These are phyloP conservation scores for Australoheros facetus DNA, from an alignment of 2,797 vertebrate species.

Conservation along the genomic window DNA sequence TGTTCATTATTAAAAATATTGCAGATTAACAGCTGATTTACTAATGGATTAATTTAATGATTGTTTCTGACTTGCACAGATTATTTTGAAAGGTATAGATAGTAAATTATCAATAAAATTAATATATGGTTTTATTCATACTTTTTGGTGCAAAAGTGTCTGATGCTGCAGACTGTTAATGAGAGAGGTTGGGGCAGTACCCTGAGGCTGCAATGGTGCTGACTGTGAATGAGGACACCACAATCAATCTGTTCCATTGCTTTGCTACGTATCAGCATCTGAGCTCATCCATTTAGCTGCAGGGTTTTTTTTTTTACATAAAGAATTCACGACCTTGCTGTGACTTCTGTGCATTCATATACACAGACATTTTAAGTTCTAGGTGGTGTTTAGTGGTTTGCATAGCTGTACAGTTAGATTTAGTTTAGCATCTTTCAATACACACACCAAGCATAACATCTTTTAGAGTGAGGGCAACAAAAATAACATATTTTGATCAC, in stretches of 20 bases:
- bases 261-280: slow-evolving; percentile 24
- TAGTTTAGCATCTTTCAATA: not conserved
- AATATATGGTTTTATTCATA: not conserved
- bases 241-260: slow-evolving; percentile 54
- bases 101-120: not conserved
- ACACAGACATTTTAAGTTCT: not conserved
- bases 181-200: slow-evolving; percentile 11
- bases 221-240: slow-evolving; percentile 49
- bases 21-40: slow-evolving; percentile 1
- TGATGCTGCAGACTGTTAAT: slow-evolving; percentile 29
- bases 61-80: not conserved
- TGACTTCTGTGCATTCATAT: not conserved
- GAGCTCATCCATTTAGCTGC: slow-evolving; percentile 4
- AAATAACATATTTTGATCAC: no score
- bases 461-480: no score
- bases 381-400: not conserved
- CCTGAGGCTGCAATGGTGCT: slow-evolving; percentile 38
- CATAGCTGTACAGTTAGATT: not conserved
- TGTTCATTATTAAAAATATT: not conserved
- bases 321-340: not conserved
- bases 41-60: not conserved
- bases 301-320: not conserved
- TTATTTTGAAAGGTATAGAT: not conserved
- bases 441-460: no score
- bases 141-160: not conserved